Evolutionary conservation across 2,113 vertebrate species (phyloP).

Genomic region (Brachypodius melanocephalos): DNA sequence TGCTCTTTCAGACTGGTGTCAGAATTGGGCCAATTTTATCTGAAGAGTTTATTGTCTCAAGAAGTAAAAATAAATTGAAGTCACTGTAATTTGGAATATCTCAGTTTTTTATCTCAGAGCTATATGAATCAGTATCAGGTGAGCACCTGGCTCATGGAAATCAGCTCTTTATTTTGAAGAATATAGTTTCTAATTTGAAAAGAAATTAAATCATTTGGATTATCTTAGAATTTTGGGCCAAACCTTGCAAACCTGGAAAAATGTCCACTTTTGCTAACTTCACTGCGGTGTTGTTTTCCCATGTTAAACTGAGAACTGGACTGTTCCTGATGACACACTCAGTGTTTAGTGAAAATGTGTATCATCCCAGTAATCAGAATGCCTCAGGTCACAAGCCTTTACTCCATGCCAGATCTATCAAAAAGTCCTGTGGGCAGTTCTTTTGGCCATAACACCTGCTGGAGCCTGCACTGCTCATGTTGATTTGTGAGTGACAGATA

Average conservation of each 20-base stretch:
- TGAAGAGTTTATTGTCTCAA: not conserved
- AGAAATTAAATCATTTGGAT: not conserved
- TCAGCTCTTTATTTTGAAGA: not conserved
- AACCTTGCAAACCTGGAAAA: not conserved
- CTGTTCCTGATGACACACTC: not conserved
- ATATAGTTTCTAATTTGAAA: not conserved
- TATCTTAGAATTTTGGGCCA: not conserved
- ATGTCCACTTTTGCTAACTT: not conserved
- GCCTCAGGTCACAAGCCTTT: not conserved
- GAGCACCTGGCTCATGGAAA: not conserved
- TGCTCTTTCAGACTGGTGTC: not conserved
- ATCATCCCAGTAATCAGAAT: not conserved
- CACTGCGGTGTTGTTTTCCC: not conserved
- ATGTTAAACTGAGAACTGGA: not conserved
- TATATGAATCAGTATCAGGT: not conserved
- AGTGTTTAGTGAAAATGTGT: not conserved
- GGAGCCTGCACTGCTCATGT: accelerated
- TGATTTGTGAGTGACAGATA: not conserved
- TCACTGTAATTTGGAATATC: not conserved
- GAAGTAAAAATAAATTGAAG: not conserved
- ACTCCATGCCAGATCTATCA: not conserved
- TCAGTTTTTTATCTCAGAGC: not conserved
- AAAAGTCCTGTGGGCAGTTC: not conserved
- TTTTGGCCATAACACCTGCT: not conserved
- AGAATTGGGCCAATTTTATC: not conserved